phyloP scores from a whole-genome alignment of 1,140 invertebrate genomes.

The Brachionus plicatilis region DNA sequence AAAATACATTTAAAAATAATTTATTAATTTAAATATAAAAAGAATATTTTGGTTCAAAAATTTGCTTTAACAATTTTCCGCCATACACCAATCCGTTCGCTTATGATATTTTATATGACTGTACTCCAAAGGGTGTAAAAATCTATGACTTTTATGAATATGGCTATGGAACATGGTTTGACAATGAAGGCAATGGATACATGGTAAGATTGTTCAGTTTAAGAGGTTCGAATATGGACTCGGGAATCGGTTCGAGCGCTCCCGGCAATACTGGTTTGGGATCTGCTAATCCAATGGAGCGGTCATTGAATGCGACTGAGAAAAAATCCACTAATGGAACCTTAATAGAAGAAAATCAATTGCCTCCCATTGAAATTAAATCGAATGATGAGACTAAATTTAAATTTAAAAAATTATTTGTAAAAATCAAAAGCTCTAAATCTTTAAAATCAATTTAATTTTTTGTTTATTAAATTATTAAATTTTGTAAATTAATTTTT shows the following conservation, averaged over 20 bases:
- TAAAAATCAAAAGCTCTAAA: not conserved
- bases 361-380: not conserved
- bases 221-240: not conserved
- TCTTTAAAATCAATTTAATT: not conserved
- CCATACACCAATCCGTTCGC: not conserved
- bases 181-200: not conserved
- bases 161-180: slow-evolving; percentile 15
- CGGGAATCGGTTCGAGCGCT: not conserved
- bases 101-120: slow-evolving; percentile 8
- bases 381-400: not conserved
- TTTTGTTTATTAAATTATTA: not conserved
- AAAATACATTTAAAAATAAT: not conserved
- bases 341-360: not conserved
- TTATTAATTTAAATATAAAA: not conserved
- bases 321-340: not conserved
- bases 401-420: not conserved
- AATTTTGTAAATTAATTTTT: not conserved
- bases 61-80: not conserved
- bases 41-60: slow-evolving; percentile 29
- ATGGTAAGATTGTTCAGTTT: not conserved
- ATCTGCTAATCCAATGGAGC: not conserved
- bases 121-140: not conserved
- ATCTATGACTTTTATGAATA: slow-evolving; percentile 30
- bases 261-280: not conserved
- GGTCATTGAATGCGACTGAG: not conserved